Conservation (phyloP, 2,888 invertebrate species). For the Criorhina ranunculi region DNA sequence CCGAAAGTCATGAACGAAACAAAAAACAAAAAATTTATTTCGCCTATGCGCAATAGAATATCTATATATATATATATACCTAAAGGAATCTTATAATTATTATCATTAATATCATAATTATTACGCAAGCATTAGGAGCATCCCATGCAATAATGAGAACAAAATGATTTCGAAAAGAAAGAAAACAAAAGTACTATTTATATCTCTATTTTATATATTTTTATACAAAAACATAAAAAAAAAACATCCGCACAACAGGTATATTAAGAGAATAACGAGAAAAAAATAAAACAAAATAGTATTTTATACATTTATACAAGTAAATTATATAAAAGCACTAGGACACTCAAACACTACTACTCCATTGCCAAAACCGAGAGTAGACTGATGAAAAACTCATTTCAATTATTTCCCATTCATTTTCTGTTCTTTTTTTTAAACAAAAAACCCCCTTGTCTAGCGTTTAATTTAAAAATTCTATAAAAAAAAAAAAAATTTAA, state of each 20-base stretch:
- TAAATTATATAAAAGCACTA: conserved; percentile 64
- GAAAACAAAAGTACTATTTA: conserved; percentile 60
- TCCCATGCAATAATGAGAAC: conserved; percentile 73
- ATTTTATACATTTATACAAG: conserved; percentile 71
- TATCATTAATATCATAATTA: conserved; percentile 70
- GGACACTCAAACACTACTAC: conserved; percentile 70
- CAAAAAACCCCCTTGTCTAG: conserved; percentile 31
- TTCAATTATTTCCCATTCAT: conserved; percentile 14
- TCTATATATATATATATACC: conserved; percentile 55
- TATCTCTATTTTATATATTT: conserved; percentile 75
- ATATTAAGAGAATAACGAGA: conserved; percentile 52
- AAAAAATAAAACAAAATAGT: conserved; percentile 49
- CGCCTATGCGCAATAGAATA: conserved; percentile 59
- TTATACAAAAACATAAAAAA: conserved; percentile 64
- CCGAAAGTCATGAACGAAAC: conserved; percentile 66
- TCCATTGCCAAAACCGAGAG: conserved; percentile 73
- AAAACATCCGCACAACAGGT: conserved; percentile 69
- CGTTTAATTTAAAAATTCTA: conserved; percentile 29
- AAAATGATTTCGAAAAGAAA: conserved; percentile 60
- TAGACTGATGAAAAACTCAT: conserved; percentile 47
- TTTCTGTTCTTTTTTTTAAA: conserved; percentile 20
- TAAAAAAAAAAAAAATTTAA: conserved; percentile 4
- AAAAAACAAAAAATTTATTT: conserved; percentile 64
- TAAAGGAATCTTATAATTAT: conserved; percentile 72
- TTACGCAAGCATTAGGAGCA: conserved; percentile 69